phyloP scores from a whole-genome alignment of 2,888 invertebrate species.

The Calliphora vomitoria region DNA sequence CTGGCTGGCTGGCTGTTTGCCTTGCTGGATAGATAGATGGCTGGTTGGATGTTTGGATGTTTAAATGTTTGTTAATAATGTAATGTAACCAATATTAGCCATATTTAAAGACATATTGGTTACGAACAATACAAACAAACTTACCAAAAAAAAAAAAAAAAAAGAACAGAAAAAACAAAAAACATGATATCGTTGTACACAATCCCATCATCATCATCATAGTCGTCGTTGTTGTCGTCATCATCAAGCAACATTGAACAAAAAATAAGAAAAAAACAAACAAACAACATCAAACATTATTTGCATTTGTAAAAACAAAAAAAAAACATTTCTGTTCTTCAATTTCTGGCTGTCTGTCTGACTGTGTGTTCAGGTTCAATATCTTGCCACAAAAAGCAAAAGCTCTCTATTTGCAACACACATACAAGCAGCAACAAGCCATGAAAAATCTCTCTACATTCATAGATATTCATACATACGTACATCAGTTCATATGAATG shows the following conservation, averaged over 20 bases:
- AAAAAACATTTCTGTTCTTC: slow-evolving; percentile 39
- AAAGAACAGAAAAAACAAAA: slow-evolving; percentile 22
- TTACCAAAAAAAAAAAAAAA: slow-evolving; percentile 25
- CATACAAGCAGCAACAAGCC: slow-evolving; percentile 36
- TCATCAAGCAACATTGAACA: slow-evolving; percentile 76
- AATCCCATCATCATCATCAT: slow-evolving; percentile 62
- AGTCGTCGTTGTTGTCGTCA: slow-evolving; percentile 73
- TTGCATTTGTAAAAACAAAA: slow-evolving; percentile 78
- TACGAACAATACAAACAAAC: slow-evolving; percentile 57
- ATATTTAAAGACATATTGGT: slow-evolving; percentile 74
- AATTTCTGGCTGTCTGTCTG: slow-evolving; percentile 27
- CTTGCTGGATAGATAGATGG: slow-evolving; percentile 21
- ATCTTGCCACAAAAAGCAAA: slow-evolving; percentile 48
- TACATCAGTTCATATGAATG: slow-evolving; percentile 59
- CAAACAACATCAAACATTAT: slow-evolving; percentile 78
- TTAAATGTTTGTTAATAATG: slow-evolving; percentile 67
- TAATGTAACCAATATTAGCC: slow-evolving; percentile 72
- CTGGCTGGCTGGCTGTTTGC: slow-evolving; percentile 17
- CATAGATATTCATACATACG: slow-evolving; percentile 11
- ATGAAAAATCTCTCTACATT: neutral
- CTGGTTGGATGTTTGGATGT: slow-evolving; percentile 26
- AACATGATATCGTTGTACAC: slow-evolving; percentile 67
- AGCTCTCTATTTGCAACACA: slow-evolving; percentile 57
- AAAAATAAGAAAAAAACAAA: neutral
- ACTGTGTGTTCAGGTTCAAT: slow-evolving; percentile 64